Evolutionary conservation across 2,113 vertebrate species (phyloP), one percentile per base, ranked within the genome.

Genomic region (Mus pahari): DNA sequence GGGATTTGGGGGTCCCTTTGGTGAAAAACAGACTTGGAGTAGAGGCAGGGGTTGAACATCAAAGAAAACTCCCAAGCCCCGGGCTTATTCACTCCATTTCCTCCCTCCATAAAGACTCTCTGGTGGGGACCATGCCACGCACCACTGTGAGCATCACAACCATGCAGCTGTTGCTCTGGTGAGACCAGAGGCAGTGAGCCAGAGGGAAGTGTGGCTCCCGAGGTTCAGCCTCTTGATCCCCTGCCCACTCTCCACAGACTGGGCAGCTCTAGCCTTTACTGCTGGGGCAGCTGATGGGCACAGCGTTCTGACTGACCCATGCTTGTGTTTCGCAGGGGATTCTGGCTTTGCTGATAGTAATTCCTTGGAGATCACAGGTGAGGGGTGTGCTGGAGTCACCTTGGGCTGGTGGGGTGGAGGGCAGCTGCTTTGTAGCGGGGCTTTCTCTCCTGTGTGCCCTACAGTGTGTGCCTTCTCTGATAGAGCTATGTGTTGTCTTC

Each of bases 321-420:
- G 36, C 98, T 91, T 96, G 82, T 97, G 90, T 98, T 97, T 98
- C 97, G 45, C 86, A 98, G 98, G 98, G 78, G 98, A 98, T 89
- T 97, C 98, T 55, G 98, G 97, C 94, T 98, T 98, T 12, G 86
- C 96, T 64, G 98, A 98, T 93, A 97, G 95, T 93, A 97, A 95
- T 90, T 98, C 97, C 55, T 97, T 98, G 86, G 94, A 97, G 93
- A 97, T 98, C 60, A 86, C 98, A 96, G 98, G 98, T 98, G 97
- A 98, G 97, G 6, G 79, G n/a, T 7, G 19, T 42, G 16, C 68
- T 36, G 71, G 70, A 42, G n/a, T 26, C 17, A 7, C 8, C 26
- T 3, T 12, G 45, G 83, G 84, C 62, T 74, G 68, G 55, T 10
- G 19, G 62, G 86, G n/a, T 50, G 31, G 71, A 60, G 87, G 58